A percentile compares a stretch with the other conserved stretches of the same genome.
Conservation (phyloP, 2,113 vertebrate genomes). For the Plotosus lineatus region DNA sequence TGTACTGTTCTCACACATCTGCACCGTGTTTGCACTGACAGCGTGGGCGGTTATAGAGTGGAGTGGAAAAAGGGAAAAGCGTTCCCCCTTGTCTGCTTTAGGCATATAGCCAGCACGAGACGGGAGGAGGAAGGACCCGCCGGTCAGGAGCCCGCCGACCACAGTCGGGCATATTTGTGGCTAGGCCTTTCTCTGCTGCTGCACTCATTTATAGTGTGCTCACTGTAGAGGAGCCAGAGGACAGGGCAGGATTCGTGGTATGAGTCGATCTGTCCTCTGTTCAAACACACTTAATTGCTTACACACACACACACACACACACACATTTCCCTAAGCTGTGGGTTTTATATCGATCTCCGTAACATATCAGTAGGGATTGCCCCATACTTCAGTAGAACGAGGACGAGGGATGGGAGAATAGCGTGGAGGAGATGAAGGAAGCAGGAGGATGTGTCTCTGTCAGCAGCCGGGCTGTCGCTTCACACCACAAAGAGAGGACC, state of each 20-base stretch:
- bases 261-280: conserved; percentile 5
- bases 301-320: conserved; percentile 16
- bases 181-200: conserved; percentile 59
- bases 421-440: conserved; percentile 47
- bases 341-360: conserved; percentile 63
- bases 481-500: conserved; percentile 57
- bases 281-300: conserved; percentile 17
- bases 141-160: conserved; percentile 73
- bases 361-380: conserved; percentile 61
- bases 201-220: conserved; percentile 53
- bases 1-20: conserved; percentile 65
- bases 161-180: conserved; percentile 77
- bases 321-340: conserved; percentile 40
- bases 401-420: background rate
- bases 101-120: conserved; percentile 52
- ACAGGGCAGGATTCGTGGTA: conserved; percentile 30
- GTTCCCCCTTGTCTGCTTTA: conserved; percentile 40
- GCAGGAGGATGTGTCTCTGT: conserved; percentile 65
- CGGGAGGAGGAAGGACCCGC: conserved; percentile 67
- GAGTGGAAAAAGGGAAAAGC: conserved; percentile 72
- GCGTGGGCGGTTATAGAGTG: conserved; percentile 65
- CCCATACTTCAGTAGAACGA: conserved; percentile 33
- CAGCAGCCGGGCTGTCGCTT: conserved; percentile 61
- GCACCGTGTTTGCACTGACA: conserved; percentile 67
- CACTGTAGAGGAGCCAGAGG: conserved; percentile 10